phyloP scores from a whole-genome alignment of 2,888 invertebrate genomes.

The Brachycybe producta region DNA sequence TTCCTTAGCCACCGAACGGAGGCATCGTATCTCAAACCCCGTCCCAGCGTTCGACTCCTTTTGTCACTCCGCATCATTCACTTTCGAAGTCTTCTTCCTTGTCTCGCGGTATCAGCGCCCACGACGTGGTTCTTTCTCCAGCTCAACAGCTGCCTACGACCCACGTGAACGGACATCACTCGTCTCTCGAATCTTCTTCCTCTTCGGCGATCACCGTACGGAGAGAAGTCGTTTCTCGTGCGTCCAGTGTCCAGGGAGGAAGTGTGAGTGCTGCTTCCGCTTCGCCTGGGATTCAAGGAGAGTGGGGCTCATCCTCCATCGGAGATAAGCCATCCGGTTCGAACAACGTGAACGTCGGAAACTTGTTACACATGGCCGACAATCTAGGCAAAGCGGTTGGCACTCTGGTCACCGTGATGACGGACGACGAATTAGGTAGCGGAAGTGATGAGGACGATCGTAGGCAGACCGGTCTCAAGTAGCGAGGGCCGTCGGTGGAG shows the following conservation, averaged over 20 bases:
- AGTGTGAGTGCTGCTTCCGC: too few relatives aligned
- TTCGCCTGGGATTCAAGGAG: too few relatives aligned
- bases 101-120: too few relatives aligned
- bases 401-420: conserved; percentile 78
- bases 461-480: conserved; percentile 12
- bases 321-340: conserved; percentile 30
- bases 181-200: too few relatives aligned
- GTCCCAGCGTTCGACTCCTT: conserved; percentile 31
- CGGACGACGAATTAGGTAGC: conserved; percentile 47
- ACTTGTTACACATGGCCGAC: conserved; percentile 74
- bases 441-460: conserved; percentile 9
- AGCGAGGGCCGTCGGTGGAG: too few relatives aligned
- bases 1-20: conserved; percentile 22
- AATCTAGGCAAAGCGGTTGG: conserved; percentile 75
- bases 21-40: conserved; percentile 25
- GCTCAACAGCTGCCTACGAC: too few relatives aligned
- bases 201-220: too few relatives aligned
- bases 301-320: too few relatives aligned
- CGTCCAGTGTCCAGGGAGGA: too few relatives aligned
- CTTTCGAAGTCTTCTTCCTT: conserved; percentile 17
- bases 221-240: conserved; percentile 5
- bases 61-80: conserved; percentile 22
- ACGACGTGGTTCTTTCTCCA: too few relatives aligned
- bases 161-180: too few relatives aligned
- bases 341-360: conserved; percentile 43